Evolutionary conservation across 2,888 invertebrate genomes (phyloP), one percentile per base, ranked within the genome.

Genomic region (Sesia apiformis): DNA sequence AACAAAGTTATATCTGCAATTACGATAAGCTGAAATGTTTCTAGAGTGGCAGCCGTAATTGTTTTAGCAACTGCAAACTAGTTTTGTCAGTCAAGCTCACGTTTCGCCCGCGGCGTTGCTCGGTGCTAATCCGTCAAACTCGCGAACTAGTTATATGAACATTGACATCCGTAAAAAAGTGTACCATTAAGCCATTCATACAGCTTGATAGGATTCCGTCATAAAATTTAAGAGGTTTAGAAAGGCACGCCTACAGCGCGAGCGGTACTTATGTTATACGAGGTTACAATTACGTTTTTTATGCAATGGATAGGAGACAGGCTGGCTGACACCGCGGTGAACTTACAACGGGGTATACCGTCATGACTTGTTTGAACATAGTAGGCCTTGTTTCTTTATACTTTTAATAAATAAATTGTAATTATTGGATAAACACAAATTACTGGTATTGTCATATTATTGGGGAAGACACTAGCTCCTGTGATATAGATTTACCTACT

Each of bases 51-150:
- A 23, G 7, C 23, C 8, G 23, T 4, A 46, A 8, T 8, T 23
- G n/a, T 46, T 46, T 46, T 46, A 46, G 8, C 46, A 5, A 46
- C 4, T 23, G 46, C 46, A n/a, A n/a, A 8, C 3, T 6, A 23
- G 4, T 46, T 46, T 23, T 8, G 23, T 46, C 46, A n/a, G 46
- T 7, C 40, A 23, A 39, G 40, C 54, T 59, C 59, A 58, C 59
- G 58, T 55, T 56, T 54, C 5, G 57, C 59, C 49, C 40, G 53
- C n/a, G 57, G 59, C 57, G 43, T 39, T 49, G 38, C n/a, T 38
- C 4, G 40, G 38, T 51, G 52, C 52, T 55, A 57, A 60, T 60
- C 52, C 51, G 57, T 60, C 57, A 58, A 57, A 57, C 40, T 58
- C 51, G 53, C 56, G 39, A 53, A 56, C 60, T 58, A 56, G 59